phyloP scores from a whole-genome alignment of 2,888 invertebrate species.

The Itoplectis maculator region DNA sequence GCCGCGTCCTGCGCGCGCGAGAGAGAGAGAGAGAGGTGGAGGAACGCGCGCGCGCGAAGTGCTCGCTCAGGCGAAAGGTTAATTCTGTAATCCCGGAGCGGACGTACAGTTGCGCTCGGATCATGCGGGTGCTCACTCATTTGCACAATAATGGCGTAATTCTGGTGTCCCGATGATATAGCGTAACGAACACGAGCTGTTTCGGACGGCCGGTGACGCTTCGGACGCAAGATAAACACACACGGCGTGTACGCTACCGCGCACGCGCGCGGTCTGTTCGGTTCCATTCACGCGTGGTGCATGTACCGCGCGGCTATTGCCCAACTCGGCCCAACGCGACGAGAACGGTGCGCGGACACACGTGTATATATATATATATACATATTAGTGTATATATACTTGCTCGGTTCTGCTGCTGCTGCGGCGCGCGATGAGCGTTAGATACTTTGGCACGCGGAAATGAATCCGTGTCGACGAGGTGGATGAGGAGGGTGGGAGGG shows the following conservation, averaged over 20 bases:
- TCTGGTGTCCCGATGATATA: constrained; percentile 77
- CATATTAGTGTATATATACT: background rate
- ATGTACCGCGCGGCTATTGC: constrained; percentile 14
- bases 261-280: constrained; percentile 9
- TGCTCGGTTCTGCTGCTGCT: background rate
- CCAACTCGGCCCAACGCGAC: too few species aligned
- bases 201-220: constrained; percentile 65
- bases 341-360: background rate
- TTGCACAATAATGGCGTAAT: constrained; percentile 82
- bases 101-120: constrained; percentile 73
- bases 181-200: constrained; percentile 61
- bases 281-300: constrained; percentile 13
- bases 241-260: constrained; percentile 50
- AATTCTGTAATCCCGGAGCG: constrained; percentile 74
- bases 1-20: background rate
- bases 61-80: constrained; percentile 68
- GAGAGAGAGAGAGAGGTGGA: constrained; percentile 26
- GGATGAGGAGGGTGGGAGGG: background rate
- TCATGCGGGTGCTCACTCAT: constrained; percentile 78
- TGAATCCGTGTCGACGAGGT: constrained; percentile 66
- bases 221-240: constrained; percentile 68
- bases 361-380: background rate
- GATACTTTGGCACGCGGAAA: constrained; percentile 60
- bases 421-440: constrained; percentile 18
- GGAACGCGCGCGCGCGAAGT: constrained; percentile 24